phyloP scores from a whole-genome alignment of 1,140 invertebrate genomes.

The Drosophila ogumai region DNA sequence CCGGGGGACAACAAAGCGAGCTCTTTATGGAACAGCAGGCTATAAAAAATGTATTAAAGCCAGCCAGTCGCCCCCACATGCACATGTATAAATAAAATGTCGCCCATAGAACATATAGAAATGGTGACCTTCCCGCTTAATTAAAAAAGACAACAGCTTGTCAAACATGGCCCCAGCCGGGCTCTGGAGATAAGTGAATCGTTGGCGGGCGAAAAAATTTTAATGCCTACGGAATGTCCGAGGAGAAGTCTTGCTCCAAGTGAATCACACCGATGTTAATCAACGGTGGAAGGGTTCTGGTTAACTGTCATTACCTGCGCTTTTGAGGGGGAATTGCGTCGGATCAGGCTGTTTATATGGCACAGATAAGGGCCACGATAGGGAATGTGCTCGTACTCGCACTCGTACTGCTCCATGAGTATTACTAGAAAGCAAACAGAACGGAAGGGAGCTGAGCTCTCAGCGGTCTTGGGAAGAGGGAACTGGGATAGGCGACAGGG shows the following conservation, averaged over 20 bases:
- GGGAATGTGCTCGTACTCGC: conserved; percentile 38
- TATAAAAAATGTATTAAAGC: conserved; percentile 72
- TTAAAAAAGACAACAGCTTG: conserved; percentile 81
- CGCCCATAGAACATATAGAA: conserved; percentile 42
- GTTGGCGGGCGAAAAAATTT: conserved; percentile 19
- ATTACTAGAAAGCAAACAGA: conserved; percentile 62
- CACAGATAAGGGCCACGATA: conserved; percentile 61
- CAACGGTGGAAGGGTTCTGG: conserved; percentile 24
- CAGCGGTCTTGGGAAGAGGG: conserved; percentile 23
- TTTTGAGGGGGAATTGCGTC: conserved; percentile 43
- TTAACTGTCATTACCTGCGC: conserved; percentile 17
- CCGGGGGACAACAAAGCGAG: conserved; percentile 58
- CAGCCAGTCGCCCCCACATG: conserved; percentile 42
- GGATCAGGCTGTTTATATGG: conserved; percentile 69
- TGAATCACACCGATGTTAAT: conserved; percentile 75
- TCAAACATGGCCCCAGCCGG: conserved; percentile 64
- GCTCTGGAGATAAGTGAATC: conserved; percentile 23
- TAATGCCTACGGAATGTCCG: conserved; percentile 21
- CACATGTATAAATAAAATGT: conserved; percentile 45
- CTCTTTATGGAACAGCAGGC: conserved; percentile 52
- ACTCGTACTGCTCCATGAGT: conserved; percentile 41
- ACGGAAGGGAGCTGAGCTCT: conserved; percentile 20
- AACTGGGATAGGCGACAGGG: conserved; percentile 27
- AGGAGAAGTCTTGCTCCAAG: conserved; percentile 56
- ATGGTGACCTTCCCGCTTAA: conserved; percentile 77